These are phyloP conservation scores for Metopolophium dirhodum DNA, from an alignment of 1,140 invertebrate species.

Conservation along the genomic window DNA sequence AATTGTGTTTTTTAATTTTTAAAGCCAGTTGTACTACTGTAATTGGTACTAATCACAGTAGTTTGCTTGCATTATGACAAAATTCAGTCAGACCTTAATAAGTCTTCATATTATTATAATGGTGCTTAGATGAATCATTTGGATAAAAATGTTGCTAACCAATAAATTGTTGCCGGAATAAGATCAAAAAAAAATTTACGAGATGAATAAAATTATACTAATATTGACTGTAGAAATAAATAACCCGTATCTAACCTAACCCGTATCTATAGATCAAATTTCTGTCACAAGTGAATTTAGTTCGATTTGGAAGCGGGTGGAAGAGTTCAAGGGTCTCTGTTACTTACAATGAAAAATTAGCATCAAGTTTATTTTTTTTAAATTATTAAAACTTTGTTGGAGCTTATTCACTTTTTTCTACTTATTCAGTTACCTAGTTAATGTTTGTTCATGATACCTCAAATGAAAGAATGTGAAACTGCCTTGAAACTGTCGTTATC, in stretches of 20 bases:
- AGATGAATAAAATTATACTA: neutral
- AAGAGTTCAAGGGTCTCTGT: neutral
- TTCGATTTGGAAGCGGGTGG: neutral
- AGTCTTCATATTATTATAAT: neutral
- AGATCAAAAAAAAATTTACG: neutral
- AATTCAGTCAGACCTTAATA: neutral
- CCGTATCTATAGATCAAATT: neutral
- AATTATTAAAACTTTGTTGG: neutral
- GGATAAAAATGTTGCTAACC: neutral
- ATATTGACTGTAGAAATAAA: neutral
- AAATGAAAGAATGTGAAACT: neutral
- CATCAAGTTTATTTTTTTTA: neutral
- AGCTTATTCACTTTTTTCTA: neutral
- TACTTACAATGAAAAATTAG: neutral
- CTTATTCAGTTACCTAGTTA: neutral
- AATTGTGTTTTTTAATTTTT: neutral
- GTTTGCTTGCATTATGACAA: neutral
- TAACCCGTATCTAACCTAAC: too few relatives aligned
- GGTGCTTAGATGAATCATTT: neutral
- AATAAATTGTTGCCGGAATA: neutral
- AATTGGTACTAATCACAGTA: neutral
- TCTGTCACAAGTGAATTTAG: neutral
- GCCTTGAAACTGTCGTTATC: neutral
- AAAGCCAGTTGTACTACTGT: neutral
- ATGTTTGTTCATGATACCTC: neutral